phyloP scores from a whole-genome alignment of 2,888 invertebrate species.

The Osedax fenrisi region DNA sequence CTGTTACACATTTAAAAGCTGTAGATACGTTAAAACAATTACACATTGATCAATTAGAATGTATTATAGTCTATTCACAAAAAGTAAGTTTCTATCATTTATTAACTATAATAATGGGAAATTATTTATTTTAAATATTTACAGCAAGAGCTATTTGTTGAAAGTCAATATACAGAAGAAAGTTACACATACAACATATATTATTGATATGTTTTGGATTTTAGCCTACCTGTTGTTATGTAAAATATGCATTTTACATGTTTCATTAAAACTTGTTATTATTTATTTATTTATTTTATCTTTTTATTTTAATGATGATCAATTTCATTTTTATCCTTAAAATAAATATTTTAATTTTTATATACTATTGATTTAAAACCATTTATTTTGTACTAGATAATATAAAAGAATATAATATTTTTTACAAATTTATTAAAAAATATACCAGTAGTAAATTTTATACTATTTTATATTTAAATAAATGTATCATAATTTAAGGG shows the following conservation, averaged over 20 bases:
- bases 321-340: background rate
- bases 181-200: conserved; percentile 30
- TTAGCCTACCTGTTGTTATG: background rate
- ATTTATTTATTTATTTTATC: background rate
- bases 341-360: background rate
- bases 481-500: no score
- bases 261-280: background rate
- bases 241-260: background rate
- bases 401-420: no score
- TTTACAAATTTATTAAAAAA: no score
- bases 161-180: conserved; percentile 46
- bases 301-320: background rate
- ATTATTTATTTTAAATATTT: conserved; percentile 30
- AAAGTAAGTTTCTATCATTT: conserved; percentile 34
- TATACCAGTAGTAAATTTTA: no score
- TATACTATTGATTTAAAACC: no score
- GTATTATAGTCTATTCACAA: conserved; percentile 54
- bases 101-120: no score
- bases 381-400: no score
- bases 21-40: conserved; percentile 46
- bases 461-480: no score
- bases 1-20: conserved; percentile 44
- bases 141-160: conserved; percentile 45
- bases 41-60: conserved; percentile 63
- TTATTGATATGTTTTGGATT: background rate